A percentile compares a stretch with the other conserved stretches of the same genome.
Evolutionary conservation across 2,797 vertebrate species (phyloP).

Genomic region (Kryptopterus vitreolus): DNA sequence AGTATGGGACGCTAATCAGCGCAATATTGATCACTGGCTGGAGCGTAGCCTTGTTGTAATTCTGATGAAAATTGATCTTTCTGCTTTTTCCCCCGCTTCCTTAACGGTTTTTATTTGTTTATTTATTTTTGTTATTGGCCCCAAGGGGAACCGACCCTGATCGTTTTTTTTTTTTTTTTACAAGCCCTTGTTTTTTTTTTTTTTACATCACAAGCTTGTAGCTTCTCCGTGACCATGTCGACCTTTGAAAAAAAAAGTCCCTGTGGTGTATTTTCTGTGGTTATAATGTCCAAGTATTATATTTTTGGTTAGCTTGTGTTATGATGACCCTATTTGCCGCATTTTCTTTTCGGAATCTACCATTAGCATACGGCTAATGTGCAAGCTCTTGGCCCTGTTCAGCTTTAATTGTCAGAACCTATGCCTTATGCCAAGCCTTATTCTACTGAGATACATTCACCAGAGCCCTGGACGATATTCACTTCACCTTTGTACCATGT

Average conservation of each 20-base stretch:
- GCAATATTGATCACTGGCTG: constrained; percentile 50
- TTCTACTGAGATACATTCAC: constrained; percentile 14
- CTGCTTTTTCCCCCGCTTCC: constrained; percentile 27
- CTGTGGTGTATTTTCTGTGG: background rate
- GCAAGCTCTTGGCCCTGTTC: background rate
- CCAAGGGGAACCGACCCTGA: too few relatives aligned
- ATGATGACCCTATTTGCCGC: background rate
- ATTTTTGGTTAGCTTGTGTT: background rate
- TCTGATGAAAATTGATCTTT: constrained; percentile 58
- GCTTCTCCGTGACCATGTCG: background rate
- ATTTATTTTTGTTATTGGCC: background rate
- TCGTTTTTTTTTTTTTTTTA: too few relatives aligned
- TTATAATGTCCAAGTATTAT: background rate
- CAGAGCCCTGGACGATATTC: constrained; percentile 38
- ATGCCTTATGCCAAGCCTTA: background rate
- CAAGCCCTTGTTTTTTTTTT: background rate
- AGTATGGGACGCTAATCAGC: constrained; percentile 50
- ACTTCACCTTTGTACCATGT: constrained; percentile 40
- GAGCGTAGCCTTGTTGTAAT: constrained; percentile 47
- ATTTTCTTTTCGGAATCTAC: background rate
- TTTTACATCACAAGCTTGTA: constrained; percentile 22
- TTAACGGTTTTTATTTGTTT: constrained; percentile 21
- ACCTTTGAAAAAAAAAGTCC: background rate
- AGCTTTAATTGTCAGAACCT: constrained; percentile 15
- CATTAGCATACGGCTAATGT: background rate